Percentiles rank a stretch among this genome's conserved stretches.
Conservation (phyloP, 2,113 vertebrate genomes). For the Cricetomys ansorgei region DNA sequence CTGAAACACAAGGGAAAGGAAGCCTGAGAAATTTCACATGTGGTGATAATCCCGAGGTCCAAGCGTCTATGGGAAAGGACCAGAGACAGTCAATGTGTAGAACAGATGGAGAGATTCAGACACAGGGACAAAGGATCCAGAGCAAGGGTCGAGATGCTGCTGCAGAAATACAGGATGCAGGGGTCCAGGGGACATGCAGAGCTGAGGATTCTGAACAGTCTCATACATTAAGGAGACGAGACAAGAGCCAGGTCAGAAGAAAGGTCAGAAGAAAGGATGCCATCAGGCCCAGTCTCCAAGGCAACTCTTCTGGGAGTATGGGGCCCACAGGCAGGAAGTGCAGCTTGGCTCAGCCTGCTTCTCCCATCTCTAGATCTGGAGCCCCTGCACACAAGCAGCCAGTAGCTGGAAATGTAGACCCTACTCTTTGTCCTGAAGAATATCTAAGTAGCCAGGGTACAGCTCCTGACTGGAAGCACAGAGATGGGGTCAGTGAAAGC, state of each 20-base stretch:
- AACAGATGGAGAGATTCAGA: background rate
- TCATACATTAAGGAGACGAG: background rate
- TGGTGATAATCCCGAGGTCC: background rate
- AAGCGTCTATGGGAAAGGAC: background rate
- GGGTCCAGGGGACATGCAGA: background rate
- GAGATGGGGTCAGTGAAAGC: background rate
- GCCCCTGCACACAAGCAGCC: background rate
- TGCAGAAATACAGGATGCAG: background rate
- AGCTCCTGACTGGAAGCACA: background rate
- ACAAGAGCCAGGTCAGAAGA: background rate
- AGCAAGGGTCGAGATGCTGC: background rate
- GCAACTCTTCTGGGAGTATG: background rate
- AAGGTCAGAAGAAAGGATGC: background rate
- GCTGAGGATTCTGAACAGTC: background rate
- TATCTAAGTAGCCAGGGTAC: background rate
- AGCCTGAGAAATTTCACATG: background rate
- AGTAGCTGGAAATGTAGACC: background rate
- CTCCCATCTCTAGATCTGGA: background rate
- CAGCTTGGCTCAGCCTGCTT: background rate
- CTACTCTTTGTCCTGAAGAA: background rate
- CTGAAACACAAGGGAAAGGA: conserved; percentile 13
- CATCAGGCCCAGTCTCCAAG: background rate
- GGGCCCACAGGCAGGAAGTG: background rate
- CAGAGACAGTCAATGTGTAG: background rate
- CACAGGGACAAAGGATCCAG: background rate